Base-by-base conservation (phyloP, 2,113 vertebrate species). In the Hydrolagus affinis region DNA sequence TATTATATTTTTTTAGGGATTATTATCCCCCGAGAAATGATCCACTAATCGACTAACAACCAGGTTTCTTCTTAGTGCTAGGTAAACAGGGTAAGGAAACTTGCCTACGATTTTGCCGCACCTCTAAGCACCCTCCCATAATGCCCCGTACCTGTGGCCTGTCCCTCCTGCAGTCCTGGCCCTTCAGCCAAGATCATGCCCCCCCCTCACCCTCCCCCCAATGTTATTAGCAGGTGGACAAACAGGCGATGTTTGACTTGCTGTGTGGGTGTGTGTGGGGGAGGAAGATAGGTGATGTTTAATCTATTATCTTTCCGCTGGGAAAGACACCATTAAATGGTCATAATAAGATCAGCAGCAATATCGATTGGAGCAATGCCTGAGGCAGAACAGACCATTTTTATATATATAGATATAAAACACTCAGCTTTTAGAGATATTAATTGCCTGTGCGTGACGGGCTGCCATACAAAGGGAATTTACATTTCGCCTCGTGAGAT, bases 271-370 rank as follows among this genome's bases (percentile, higher is more conserved):
- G n/a, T n/a, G n/a, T n/a, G n/a, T n/a, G n/a, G n/a, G n/a, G n/a
- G n/a, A n/a, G n/a, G n/a, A n/a, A 74, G 21, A 44, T 14, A 85
- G 32, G n/a, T 12, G 44, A 85, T 73, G 56, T 75, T 1, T 32
- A 57, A 62, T 62, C 3, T 64, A 74, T 19, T 73, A 19, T 15
- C 28, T 11, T 7, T 62, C 70, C 23, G 59, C 15, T 74, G 25
- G 59, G 59, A 75, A 75, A 60, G 87, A 11, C 85, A 85, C 75
- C 86, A 68, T 87, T 88, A 88, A 85, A 88, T 70, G 32, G 64
- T 76, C 89, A 88, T 85, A 85, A 88, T 87, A 89, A 87, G 86
- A 89, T 88, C 89, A 88, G 90, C 89, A 89, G 28, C 19, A 10
- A 3, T 89, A 89, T 88, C 85, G 88, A 88, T 90, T 87, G 32